These are phyloP conservation scores for Mythimna impura DNA, from an alignment of 2,888 invertebrate genomes.

Conservation along the genomic window DNA sequence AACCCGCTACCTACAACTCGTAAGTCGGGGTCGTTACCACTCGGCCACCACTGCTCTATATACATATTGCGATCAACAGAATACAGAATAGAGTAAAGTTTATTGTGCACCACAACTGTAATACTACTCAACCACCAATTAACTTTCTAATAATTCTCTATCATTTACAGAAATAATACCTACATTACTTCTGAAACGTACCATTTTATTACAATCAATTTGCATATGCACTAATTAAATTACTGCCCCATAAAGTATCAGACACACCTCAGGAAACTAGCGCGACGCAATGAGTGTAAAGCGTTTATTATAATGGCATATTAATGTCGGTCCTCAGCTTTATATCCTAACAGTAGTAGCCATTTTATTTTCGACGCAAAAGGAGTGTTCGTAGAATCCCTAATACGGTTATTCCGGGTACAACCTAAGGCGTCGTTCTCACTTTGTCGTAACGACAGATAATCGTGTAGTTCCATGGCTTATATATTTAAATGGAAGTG, in stretches of 20 bases:
- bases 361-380: slow-evolving; percentile 24
- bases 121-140: neutral
- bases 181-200: slow-evolving; percentile 3
- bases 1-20: no score
- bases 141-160: neutral
- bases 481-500: no score
- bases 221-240: slow-evolving; percentile 27
- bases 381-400: slow-evolving; percentile 45
- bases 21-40: no score
- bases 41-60: no score
- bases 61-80: no score
- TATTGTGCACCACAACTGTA: neutral
- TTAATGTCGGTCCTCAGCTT: slow-evolving; percentile 14
- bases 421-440: neutral
- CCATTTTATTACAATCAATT: slow-evolving; percentile 28
- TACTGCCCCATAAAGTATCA: slow-evolving; percentile 22
- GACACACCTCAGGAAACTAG: slow-evolving; percentile 29
- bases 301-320: slow-evolving; percentile 18
- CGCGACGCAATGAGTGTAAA: slow-evolving; percentile 20
- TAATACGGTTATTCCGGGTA: slow-evolving; percentile 40
- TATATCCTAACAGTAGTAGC: slow-evolving; percentile 21
- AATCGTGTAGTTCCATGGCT: no score
- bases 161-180: neutral
- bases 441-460: no score
- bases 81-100: no score